Base-by-base conservation (phyloP, 2,113 vertebrate genomes). In the Cephalopterus ornatus region DNA sequence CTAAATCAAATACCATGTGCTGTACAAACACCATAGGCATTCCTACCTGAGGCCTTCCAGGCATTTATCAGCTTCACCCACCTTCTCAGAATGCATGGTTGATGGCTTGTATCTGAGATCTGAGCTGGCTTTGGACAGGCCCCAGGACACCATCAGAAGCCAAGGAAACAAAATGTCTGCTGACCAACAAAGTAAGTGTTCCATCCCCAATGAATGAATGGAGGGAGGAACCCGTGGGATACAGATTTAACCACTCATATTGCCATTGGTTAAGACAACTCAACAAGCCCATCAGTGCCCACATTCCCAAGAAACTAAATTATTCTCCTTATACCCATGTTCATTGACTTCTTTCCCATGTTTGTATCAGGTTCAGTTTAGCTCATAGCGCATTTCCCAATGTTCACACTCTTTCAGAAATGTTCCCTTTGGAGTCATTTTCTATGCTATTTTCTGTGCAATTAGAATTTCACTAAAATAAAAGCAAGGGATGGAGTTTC, bases 1-100 rank as follows among this genome's bases (percentile, higher is more conserved):
- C 94, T 85, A 96, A 91, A 33, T 56, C 85, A 96, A 92, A 96
- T 74, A 97, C 68, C 44, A 15, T 5, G 41, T 2, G 19, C 65
- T 89, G n/a, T 26, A 71, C 92, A 97, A 97, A 96, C 79, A 95
- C 33, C 41, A 2, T 9, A 6, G 5, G 5, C 46, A 26, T 76
- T 88, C 42, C 56, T 75, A 59, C 62, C 46, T 8, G 7, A 16
- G 68, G 50, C 77, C 32, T 93, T 52, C 44, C 68, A 81, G 74
- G 5, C 2, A 1, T 58, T 70, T 47, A 15, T n/a, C 39, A 49
- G 35, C 78, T 80, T 74, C 91, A 93, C 89, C 79, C 72, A 26
- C 50, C 20, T 65, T 27, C 13, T 8, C 4, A 2, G 61, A 83
- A 37, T 50, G 10, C 17, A 3, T 4, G 15, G 39, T 30, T 72